Conservation (phyloP, 2,113 vertebrate genomes). For the Piprites chloris region DNA sequence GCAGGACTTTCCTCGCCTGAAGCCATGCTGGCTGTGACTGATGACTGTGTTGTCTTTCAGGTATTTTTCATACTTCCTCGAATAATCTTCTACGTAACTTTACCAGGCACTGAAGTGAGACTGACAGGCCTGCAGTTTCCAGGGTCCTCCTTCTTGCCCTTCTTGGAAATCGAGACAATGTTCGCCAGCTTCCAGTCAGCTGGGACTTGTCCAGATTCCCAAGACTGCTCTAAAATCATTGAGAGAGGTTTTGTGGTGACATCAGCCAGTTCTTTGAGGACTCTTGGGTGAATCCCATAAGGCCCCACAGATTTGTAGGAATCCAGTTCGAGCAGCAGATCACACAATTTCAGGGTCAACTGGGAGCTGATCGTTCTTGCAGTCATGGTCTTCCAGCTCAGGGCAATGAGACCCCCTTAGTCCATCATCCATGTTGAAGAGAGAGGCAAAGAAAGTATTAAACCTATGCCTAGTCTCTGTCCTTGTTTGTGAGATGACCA, state of each 20-base stretch:
- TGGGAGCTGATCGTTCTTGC: neutral
- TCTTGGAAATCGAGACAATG: neutral
- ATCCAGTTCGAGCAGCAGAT: neutral
- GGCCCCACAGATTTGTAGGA: neutral
- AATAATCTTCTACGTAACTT: neutral
- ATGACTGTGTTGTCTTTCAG: neutral
- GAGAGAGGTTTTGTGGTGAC: neutral
- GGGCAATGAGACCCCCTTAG: neutral
- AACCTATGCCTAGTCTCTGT: neutral
- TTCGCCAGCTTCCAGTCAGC: neutral
- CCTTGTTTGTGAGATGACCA: neutral
- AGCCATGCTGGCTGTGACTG: neutral
- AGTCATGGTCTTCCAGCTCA: neutral
- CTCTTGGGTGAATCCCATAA: neutral
- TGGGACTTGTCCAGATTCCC: neutral
- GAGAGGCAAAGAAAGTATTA: neutral
- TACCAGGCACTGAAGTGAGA: neutral
- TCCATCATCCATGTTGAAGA: neutral
- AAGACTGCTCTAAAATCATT: neutral
- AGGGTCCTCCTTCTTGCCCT: neutral
- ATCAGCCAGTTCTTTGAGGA: neutral
- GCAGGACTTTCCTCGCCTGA: neutral
- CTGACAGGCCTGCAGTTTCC: neutral
- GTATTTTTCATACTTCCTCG: neutral
- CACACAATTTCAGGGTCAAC: neutral